Conservation (phyloP, 64 coral and sea anemone species). For the Catalaphyllia jardinei region DNA sequence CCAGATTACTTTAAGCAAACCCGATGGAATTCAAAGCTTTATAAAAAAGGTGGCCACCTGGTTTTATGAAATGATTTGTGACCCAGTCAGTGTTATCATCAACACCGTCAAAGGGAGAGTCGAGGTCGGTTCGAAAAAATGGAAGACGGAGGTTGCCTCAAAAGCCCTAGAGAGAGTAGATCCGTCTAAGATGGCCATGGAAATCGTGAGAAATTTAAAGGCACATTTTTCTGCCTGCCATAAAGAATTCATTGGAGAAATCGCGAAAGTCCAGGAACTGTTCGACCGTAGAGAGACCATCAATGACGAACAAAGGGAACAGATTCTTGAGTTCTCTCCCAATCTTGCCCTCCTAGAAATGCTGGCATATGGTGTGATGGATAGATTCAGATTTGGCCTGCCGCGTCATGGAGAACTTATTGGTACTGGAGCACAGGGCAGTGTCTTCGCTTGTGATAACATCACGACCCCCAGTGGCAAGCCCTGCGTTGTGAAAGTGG, state of each 20-base stretch:
- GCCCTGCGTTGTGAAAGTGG: constrained; percentile 65
- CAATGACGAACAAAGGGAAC: constrained; percentile 47
- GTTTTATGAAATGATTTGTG: neutral
- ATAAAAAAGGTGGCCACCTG: neutral
- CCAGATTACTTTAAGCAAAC: neutral
- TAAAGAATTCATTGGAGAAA: constrained; percentile 48
- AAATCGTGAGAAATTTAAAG: constrained; percentile 23
- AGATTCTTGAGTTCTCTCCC: constrained; percentile 52
- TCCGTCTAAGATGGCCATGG: neutral
- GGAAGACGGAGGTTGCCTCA: constrained; percentile 46
- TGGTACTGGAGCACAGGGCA: constrained; percentile 54
- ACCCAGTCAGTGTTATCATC: neutral
- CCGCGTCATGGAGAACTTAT: constrained; percentile 41
- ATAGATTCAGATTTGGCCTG: constrained; percentile 36
- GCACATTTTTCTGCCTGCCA: constrained; percentile 35
- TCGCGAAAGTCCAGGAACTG: constrained; percentile 30
- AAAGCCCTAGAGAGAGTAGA: constrained; percentile 21
- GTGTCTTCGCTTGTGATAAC: constrained; percentile 47
- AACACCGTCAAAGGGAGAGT: constrained; percentile 8
- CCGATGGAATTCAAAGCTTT: neutral
- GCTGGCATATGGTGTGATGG: constrained; percentile 46
- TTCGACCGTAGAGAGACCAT: constrained; percentile 49
- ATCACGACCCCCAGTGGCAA: constrained; percentile 45
- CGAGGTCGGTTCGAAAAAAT: constrained; percentile 20
- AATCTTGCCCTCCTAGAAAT: constrained; percentile 62